Conservation (phyloP, 1,140 invertebrate species). For the Vanessa atalanta region DNA sequence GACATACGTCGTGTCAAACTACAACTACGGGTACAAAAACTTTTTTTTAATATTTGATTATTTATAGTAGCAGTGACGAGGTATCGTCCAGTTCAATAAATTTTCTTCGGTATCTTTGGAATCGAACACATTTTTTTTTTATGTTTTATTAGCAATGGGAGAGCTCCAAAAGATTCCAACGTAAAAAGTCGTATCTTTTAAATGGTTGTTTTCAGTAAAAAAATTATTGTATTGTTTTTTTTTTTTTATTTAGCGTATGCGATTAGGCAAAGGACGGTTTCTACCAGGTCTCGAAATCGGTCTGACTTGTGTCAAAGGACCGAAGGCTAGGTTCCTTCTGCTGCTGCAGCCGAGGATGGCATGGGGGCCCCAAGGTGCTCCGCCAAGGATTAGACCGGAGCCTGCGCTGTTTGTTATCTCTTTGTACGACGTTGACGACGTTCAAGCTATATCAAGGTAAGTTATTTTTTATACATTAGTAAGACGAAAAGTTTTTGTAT, state of each 20-base stretch:
- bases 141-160: too few species aligned
- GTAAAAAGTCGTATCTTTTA: background rate
- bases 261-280: slow-evolving; percentile 78
- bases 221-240: slow-evolving; percentile 4
- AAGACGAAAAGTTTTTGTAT: too few species aligned
- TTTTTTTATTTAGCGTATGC: slow-evolving; percentile 62
- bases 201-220: background rate
- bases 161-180: background rate
- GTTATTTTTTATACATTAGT: slow-evolving; percentile 12
- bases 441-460: slow-evolving; percentile 64
- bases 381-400: slow-evolving; percentile 84
- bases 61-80: too few species aligned
- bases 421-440: slow-evolving; percentile 78
- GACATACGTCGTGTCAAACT: too few species aligned
- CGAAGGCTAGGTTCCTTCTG: slow-evolving; percentile 84
- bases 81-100: too few species aligned
- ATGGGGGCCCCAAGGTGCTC: slow-evolving; percentile 84
- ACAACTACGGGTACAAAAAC: too few species aligned
- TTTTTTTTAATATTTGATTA: too few species aligned
- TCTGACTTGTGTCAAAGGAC: slow-evolving; percentile 83
- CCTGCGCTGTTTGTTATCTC: slow-evolving; percentile 81
- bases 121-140: too few species aligned
- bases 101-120: too few species aligned
- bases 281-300: slow-evolving; percentile 85
- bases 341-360: slow-evolving; percentile 84